phyloP scores from a whole-genome alignment of 1,140 invertebrate genomes.

The Coelopa frigida region DNA sequence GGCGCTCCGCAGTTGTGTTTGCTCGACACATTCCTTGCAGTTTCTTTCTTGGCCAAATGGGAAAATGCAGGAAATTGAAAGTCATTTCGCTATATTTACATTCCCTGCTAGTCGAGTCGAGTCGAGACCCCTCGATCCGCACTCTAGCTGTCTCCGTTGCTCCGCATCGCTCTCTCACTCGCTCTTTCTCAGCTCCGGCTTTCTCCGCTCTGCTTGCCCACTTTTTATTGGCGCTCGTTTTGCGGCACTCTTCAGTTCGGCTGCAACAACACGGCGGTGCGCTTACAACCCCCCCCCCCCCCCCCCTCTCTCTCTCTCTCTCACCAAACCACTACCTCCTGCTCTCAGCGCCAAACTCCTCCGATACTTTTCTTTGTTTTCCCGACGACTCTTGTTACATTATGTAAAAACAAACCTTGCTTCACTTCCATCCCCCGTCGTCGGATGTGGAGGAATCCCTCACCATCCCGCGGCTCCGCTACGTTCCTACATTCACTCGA shows the following conservation, averaged over 20 bases:
- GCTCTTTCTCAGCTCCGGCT: not conserved
- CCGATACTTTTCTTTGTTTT: conserved; percentile 2
- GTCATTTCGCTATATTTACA: conserved; percentile 13
- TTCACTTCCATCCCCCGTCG: not conserved
- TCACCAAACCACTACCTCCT: not conserved
- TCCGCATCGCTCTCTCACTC: not conserved
- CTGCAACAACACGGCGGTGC: no score
- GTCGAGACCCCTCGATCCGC: not conserved
- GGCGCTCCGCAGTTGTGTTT: not conserved
- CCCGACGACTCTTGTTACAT: conserved; percentile 9
- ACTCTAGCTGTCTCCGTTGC: not conserved
- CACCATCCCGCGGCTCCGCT: no score
- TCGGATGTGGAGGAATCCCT: no score
- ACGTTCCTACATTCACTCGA: no score
- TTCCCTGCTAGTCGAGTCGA: no score
- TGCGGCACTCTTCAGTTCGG: not conserved
- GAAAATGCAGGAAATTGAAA: conserved; percentile 13
- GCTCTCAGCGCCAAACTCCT: not conserved
- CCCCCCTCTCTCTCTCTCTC: not conserved
- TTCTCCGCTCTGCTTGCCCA: not conserved
- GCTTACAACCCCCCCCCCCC: not conserved
- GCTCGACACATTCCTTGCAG: not conserved
- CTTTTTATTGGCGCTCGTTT: not conserved
- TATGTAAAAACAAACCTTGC: conserved; percentile 11
- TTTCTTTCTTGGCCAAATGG: conserved; percentile 4